phyloP scores from a whole-genome alignment of 2,797 vertebrate genomes.

The Falco concolor region DNA sequence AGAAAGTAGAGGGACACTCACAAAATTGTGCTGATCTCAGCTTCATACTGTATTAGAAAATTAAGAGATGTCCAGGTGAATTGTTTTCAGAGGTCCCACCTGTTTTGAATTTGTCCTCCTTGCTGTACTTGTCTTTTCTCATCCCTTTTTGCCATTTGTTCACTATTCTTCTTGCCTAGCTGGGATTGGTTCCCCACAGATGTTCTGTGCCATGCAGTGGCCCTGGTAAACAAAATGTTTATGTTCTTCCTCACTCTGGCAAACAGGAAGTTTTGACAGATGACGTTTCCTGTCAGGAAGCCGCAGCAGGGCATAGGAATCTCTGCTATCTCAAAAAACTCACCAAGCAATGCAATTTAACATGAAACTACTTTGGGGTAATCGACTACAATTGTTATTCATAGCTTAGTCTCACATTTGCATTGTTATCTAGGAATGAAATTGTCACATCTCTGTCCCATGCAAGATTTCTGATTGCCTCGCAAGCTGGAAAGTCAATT shows the following conservation, averaged over 20 bases:
- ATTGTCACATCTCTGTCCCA: background rate
- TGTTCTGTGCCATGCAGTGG: background rate
- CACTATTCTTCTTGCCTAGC: background rate
- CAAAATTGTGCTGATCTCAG: background rate
- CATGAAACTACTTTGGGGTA: background rate
- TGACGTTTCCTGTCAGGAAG: conserved; percentile 9
- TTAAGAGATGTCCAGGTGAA: background rate
- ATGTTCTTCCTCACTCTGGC: background rate
- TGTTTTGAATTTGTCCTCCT: background rate
- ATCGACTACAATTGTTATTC: background rate
- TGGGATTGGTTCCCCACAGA: background rate
- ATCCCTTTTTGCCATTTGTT: background rate
- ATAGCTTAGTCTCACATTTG: conserved; percentile 5
- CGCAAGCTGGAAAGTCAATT: conserved; percentile 14
- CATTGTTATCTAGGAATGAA: conserved; percentile 24
- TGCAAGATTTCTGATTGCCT: conserved; percentile 14
- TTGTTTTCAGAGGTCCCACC: background rate
- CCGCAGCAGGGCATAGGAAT: background rate
- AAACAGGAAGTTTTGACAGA: conserved; percentile 19
- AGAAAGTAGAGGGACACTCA: background rate
- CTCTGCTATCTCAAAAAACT: background rate
- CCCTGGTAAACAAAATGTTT: background rate
- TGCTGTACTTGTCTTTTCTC: background rate
- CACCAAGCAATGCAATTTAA: background rate
- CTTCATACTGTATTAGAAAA: background rate